Conservation (phyloP, 2,113 vertebrate genomes). For the Coreoperca whiteheadi region DNA sequence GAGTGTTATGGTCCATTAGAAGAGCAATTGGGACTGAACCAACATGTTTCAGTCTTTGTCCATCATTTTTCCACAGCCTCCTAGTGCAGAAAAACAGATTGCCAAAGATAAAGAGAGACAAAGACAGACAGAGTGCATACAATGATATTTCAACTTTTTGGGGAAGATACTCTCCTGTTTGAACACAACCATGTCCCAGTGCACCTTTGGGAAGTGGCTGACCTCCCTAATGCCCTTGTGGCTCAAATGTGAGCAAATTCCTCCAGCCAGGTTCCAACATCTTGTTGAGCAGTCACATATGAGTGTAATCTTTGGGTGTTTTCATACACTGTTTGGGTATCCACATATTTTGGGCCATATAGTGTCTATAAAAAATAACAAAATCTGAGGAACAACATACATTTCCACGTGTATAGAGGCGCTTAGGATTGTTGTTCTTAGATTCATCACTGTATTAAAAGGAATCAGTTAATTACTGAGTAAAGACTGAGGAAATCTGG, state of each 20-base stretch:
- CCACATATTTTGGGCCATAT: background rate
- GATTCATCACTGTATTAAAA: background rate
- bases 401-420: background rate
- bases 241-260: background rate
- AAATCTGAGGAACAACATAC: background rate
- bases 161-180: background rate
- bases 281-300: background rate
- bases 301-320: background rate
- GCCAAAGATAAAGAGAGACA: background rate
- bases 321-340: background rate
- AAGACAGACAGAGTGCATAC: background rate
- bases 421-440: too few relatives aligned
- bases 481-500: background rate
- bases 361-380: too few relatives aligned
- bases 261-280: background rate
- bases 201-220: background rate
- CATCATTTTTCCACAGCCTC: constrained; percentile 21
- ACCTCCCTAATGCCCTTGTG: background rate
- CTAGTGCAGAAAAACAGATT: constrained; percentile 13
- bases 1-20: constrained; percentile 33
- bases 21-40: constrained; percentile 22
- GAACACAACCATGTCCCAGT: background rate
- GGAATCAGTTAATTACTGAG: background rate
- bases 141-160: background rate
- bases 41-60: constrained; percentile 31